Conservation (phyloP, 2,797 vertebrate species). For the Falco rusticolus region DNA sequence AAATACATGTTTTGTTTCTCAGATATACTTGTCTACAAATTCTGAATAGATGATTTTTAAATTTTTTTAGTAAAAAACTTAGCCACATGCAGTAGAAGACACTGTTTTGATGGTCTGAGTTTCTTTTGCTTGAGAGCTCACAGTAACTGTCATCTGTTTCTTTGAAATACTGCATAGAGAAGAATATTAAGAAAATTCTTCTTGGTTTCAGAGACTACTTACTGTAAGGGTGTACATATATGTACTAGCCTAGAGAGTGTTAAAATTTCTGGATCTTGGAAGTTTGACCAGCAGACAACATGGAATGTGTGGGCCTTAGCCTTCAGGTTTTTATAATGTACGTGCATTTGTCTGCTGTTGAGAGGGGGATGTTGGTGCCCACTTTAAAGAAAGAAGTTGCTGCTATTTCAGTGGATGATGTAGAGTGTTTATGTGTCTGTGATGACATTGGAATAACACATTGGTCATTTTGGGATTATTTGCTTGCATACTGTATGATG, state of each 20-base stretch:
- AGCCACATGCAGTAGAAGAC: too few relatives aligned
- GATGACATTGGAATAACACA: background rate
- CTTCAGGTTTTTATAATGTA: background rate
- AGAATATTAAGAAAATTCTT: background rate
- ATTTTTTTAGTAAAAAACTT: background rate
- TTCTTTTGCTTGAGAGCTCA: background rate
- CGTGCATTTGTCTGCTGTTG: accelerated
- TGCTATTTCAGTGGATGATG: background rate
- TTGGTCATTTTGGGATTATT: background rate
- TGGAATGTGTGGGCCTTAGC: background rate
- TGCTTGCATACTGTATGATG: background rate
- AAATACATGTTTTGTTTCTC: background rate
- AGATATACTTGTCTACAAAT: background rate
- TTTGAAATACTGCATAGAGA: background rate
- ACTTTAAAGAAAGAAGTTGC: background rate
- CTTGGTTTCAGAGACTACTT: background rate
- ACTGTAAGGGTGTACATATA: accelerated
- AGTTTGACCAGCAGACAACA: background rate
- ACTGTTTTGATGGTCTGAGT: background rate
- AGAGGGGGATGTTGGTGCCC: background rate
- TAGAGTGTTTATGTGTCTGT: background rate
- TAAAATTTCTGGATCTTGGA: background rate
- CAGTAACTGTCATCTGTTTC: background rate
- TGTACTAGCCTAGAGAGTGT: background rate
- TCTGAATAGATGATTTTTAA: background rate